phyloP scores from a whole-genome alignment of 2,113 vertebrate species.

The Ranitomeya variabilis region DNA sequence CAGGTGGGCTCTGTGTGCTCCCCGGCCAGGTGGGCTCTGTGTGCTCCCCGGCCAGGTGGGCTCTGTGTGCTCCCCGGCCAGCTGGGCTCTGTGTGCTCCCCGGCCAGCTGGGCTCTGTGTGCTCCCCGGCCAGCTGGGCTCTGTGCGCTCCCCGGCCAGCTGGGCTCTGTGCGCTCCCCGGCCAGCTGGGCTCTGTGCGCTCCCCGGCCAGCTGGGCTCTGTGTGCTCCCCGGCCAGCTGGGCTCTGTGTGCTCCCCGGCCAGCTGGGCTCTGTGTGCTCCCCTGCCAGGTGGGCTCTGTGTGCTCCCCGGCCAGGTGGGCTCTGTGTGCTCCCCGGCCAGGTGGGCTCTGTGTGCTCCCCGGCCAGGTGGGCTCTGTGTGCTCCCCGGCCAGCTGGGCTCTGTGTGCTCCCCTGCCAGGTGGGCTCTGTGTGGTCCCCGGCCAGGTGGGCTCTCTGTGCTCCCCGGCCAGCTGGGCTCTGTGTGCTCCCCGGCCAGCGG shows the following conservation, averaged over 20 bases:
- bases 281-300: background rate
- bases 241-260: background rate
- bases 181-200: background rate
- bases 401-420: no score
- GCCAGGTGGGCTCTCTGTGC: background rate
- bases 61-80: background rate
- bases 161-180: background rate
- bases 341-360: background rate
- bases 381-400: background rate
- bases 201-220: background rate
- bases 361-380: background rate
- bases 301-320: no score
- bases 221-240: background rate
- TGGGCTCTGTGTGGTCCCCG: background rate
- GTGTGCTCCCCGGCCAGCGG: constrained; percentile 54
- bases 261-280: background rate
- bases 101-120: background rate
- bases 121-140: background rate
- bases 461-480: constrained; percentile 15
- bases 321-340: background rate
- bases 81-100: background rate
- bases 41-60: no score
- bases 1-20: background rate
- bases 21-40: background rate
- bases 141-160: background rate